Percentiles rank a stretch among this genome's conserved stretches.
phyloP scores from a whole-genome alignment of 1,140 invertebrate genomes.

The Orchestia grillus region DNA sequence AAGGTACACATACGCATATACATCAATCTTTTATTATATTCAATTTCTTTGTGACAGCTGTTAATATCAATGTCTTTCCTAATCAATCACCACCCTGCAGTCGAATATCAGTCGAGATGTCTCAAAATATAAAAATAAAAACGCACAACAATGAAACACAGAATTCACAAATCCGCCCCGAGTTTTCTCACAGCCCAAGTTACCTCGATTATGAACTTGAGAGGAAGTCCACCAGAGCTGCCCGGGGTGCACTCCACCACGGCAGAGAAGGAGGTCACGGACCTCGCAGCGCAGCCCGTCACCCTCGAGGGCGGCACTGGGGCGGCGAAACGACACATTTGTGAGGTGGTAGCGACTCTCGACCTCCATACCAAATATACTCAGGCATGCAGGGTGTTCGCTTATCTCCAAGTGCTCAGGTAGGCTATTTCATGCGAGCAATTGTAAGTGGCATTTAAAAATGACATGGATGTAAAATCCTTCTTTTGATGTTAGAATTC shows the following conservation, averaged over 20 bases:
- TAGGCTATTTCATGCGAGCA: not conserved
- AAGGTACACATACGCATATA: too few species aligned
- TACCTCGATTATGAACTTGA: constrained; percentile 49
- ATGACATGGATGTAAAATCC: not conserved
- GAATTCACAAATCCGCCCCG: not conserved
- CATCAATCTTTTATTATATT: too few species aligned
- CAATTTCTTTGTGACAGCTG: too few species aligned
- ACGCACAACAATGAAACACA: not conserved
- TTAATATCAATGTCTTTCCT: too few species aligned
- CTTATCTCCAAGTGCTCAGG: not conserved
- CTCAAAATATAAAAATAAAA: not conserved
- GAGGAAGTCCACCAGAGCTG: constrained; percentile 2
- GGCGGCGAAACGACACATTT: not conserved
- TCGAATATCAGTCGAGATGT: too few species aligned
- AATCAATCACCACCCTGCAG: too few species aligned
- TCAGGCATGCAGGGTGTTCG: not conserved
- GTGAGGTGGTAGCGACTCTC: not conserved
- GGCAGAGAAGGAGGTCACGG: constrained; percentile 4
- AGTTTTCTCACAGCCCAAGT: not conserved
- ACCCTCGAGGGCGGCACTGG: constrained; percentile 1
- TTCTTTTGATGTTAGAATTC: not conserved
- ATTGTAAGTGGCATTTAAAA: not conserved
- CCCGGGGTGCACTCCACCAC: not conserved
- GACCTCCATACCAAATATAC: not conserved
- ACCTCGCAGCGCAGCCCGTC: not conserved